Evolutionary conservation across 2,888 invertebrate species (phyloP), one percentile per base, ranked within the genome.

Genomic region (Polyommatus icarus): DNA sequence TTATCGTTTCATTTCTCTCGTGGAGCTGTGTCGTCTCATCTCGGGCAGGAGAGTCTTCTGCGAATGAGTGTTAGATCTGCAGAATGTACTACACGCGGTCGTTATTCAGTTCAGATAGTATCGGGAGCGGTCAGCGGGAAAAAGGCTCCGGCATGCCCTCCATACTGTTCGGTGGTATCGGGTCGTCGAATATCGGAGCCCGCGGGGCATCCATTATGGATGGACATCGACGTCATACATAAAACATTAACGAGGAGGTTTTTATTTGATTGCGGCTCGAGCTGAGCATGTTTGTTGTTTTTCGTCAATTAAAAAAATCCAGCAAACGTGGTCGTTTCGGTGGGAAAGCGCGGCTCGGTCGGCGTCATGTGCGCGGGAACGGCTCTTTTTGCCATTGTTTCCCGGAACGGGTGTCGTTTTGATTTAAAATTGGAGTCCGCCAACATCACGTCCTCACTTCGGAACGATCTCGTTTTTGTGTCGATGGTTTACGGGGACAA

Each of bases 181-280:
- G 88, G 87, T 88, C 90, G 91, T 92, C 93, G 90, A 92, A 92
- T 92, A 91, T 90, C 88, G 86, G 87, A 90, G 87, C 84, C 92
- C 91, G 91, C 92, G 88, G 92, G 90, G 85, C 91, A 93, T 93
- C 89, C 91, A 94, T 93, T 87, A 93, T 93, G 92, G 90, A 93
- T 92, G 84, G 89, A 84, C 87, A 83, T 85, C 87, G 86, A 89
- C 87, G 84, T 89, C 88, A 93, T 93, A 91, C 91, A 94, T 93
- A 90, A 93, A 91, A 92, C 93, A 94, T 94, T 90, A 90, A 91
- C 91, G 88, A 90, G 91, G 90, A 90, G 87, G 88, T 93, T 94
- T 93, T 93, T 93, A 92, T 92, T 91, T 91, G 91, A 91, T 91
- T 90, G 91, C 90, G 88, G 84, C 88, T 86, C 87, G 87, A 88